Percentiles rank a stretch among this genome's conserved stretches.
These are phyloP conservation scores for Anabas testudineus DNA, from an alignment of 2,797 vertebrate genomes.

Conservation along the genomic window DNA sequence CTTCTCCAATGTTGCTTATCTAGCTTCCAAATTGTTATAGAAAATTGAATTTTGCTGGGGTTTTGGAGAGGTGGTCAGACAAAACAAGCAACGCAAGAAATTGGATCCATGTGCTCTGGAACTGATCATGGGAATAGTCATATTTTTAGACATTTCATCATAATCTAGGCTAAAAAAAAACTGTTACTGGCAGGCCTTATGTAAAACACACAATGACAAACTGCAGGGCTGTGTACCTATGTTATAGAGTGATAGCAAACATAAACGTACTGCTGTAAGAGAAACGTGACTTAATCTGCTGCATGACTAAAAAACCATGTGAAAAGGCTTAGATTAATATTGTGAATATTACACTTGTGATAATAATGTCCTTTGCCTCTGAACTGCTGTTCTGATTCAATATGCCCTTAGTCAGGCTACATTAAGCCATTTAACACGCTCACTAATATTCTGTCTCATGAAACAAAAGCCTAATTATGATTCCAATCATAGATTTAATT, in stretches of 20 bases:
- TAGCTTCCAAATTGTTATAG: background rate
- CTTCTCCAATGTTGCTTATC: background rate
- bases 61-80: background rate
- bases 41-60: background rate
- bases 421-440: slow-evolving; percentile 59
- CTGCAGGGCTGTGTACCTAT: background rate
- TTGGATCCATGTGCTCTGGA: background rate
- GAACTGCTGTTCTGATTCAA: slow-evolving; percentile 40
- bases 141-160: background rate
- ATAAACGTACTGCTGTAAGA: background rate
- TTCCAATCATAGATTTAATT: slow-evolving; percentile 49
- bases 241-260: background rate
- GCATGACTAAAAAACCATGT: background rate
- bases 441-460: slow-evolving; percentile 34
- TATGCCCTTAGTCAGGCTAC: slow-evolving; percentile 46
- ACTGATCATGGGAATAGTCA: background rate
- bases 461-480: slow-evolving; percentile 55
- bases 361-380: slow-evolving; percentile 13
- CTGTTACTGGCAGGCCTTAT: background rate
- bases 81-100: background rate
- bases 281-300: background rate
- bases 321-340: background rate
- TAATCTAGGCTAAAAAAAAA: background rate
- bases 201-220: background rate
- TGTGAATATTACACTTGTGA: slow-evolving; percentile 16